Evolutionary conservation across 2,797 vertebrate species (phyloP), one percentile per base, ranked within the genome.

Genomic region (Peromyscus attwateri): DNA sequence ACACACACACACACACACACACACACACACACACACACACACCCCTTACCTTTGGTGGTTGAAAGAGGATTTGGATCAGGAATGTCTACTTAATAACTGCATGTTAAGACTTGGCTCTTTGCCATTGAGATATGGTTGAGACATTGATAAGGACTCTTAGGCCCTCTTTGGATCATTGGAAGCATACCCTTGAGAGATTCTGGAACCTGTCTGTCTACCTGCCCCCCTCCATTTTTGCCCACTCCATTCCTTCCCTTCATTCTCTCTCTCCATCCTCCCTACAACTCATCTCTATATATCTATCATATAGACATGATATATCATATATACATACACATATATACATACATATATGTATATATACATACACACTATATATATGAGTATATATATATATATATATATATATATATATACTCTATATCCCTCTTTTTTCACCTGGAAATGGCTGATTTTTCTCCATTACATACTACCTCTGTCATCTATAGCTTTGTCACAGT

Each of bases 141-240:
- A 11, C 3, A 37, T 10, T 17, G 37, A 77, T 34, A 29, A 23
- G 17, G 6, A 46, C 43, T 37, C 1, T 11, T 90, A 1, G 9
- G 6, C 37, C 10, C 23, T 43, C 10, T 21, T 40, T 5, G 19
- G 19, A 13, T 46, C 21, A 84, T n/a, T 66, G 12, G n/a, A 4
- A 17, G 4, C 1, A 55, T 25, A 40, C 0, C 17, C 2, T 34
- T 40, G 6, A 10, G 17, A 16, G 16, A 2, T 21, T 62, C 12
- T 73, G 14, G 37, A 40, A 71, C 9, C 7, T 37, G 4, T 49
- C 57, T 57, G 8, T 40, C 23, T 87, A n/a, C 13, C 11, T 13
- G 17, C 10, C 5, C 19, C 3, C 1, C 62, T 68, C 21, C 37
- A 6, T 82, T 37, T 37, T 19, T 29, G 37, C 25, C 29, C n/a